Percentiles rank a stretch among this genome's conserved stretches.
Evolutionary conservation across 2,797 vertebrate genomes (phyloP).

Genomic region (Platalea minor): DNA sequence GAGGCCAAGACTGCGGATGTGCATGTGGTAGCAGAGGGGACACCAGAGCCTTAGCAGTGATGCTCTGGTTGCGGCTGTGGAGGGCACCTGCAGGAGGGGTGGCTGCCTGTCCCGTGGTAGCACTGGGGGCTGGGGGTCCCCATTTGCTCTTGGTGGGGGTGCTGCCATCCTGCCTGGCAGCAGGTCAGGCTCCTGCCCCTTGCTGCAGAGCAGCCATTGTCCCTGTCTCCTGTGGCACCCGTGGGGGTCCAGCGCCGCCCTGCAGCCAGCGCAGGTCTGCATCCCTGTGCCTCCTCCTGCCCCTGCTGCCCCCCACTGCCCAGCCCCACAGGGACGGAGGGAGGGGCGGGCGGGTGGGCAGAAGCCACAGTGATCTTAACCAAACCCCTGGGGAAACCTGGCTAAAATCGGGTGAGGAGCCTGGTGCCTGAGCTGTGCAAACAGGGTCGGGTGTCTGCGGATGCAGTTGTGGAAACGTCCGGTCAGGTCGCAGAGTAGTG

Average conservation of each 20-base stretch:
- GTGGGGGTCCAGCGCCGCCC: fast-evolving
- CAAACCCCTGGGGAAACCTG: fast-evolving
- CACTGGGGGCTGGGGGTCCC: not conserved
- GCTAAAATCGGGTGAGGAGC: not conserved
- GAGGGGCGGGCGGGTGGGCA: fast-evolving
- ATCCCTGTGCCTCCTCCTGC: not conserved
- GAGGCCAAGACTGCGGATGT: fast-evolving
- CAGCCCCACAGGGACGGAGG: fast-evolving
- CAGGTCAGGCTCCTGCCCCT: not conserved
- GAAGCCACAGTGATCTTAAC: not conserved
- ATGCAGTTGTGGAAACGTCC: not conserved
- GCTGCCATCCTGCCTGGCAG: too few relatives aligned
- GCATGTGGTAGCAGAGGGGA: not conserved
- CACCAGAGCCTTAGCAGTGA: not conserved
- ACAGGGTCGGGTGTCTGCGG: not conserved
- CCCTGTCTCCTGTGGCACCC: not conserved
- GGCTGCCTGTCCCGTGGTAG: fast-evolving
- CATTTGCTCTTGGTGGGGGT: fast-evolving
- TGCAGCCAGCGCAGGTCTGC: too few relatives aligned
- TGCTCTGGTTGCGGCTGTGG: not conserved
- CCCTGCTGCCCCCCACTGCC: not conserved
- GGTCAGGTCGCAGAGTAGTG: not conserved
- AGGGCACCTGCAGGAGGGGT: too few relatives aligned
- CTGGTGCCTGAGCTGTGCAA: too few relatives aligned
- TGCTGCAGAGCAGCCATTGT: not conserved